Evolutionary conservation across 2,797 vertebrate species (phyloP), one percentile per base, ranked within the genome.

Genomic region (Acropternis orthonyx): DNA sequence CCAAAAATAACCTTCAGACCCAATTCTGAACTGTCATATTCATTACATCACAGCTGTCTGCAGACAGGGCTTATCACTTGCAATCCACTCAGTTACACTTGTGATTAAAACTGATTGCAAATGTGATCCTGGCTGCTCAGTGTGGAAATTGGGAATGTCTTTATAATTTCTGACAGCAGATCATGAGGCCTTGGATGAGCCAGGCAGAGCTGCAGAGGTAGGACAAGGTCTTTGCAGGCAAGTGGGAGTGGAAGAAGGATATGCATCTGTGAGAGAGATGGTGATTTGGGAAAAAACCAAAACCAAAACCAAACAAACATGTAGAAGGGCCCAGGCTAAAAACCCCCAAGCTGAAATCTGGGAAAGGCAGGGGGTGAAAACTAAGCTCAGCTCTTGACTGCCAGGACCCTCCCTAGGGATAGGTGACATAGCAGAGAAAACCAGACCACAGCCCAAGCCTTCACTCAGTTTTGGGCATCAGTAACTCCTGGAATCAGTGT

Each of bases 91-190:
- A 34, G 93, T 96, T 96, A 93, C 92, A 92, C 78, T 96, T 49
- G 82, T 96, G 97, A 97, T 95, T 97, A 97, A 97, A 96, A 95
- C 95, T 95, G 96, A 97, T 97, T 96, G 93, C 93, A 86, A 88
- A 95, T 93, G 52, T 65, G 54, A 94, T 93, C 89, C 93, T 78
- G 94, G 55, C 88, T 89, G 90, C 93, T 95, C 85, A 67, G 92
- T 85, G 62, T 92, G 89, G 94, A 93, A 95, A 95, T 73, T 92
- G 59, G 93, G 89, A 92, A 95, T 0, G 2, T 95, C 96, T 97
- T 95, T 21, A 89, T 96, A 69, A 96, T 93, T 96, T 94, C 74
- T 89, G 95, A 95, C 96, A 95, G 93, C 82, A 44, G 85, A 95
- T 94, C 94, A 80, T 61, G 67, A 89, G 85, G 48, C 27, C 84